Percentiles rank a stretch among this genome's conserved stretches.
Evolutionary conservation across 1,140 invertebrate genomes (phyloP).

Genomic region (Drosophila nasuta): DNA sequence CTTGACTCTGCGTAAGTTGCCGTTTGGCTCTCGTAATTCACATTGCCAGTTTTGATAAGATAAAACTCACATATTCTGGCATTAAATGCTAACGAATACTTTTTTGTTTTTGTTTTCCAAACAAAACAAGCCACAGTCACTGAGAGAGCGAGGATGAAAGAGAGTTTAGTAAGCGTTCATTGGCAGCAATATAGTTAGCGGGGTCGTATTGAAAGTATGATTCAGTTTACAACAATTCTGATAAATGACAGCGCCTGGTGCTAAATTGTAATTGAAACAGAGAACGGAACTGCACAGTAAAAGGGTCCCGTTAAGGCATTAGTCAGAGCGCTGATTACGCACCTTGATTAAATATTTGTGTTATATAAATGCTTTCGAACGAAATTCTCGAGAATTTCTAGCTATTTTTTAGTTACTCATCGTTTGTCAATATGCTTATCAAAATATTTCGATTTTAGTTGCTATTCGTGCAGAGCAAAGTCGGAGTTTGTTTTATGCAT

Average conservation of each 20-base stretch:
- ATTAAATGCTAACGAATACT: constrained; percentile 69
- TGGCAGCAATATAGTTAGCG: constrained; percentile 8
- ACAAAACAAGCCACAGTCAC: constrained; percentile 54
- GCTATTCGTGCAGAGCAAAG: background rate
- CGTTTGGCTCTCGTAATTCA: constrained; percentile 13
- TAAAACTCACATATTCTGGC: constrained; percentile 41
- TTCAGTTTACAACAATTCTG: constrained; percentile 65
- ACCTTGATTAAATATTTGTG: constrained; percentile 10
- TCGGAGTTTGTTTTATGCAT: no score
- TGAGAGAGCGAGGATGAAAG: background rate
- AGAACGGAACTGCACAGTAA: background rate
- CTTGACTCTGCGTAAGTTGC: constrained; percentile 8
- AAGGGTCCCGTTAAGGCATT: constrained; percentile 1
- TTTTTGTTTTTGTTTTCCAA: constrained; percentile 58
- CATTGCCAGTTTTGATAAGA: constrained; percentile 54
- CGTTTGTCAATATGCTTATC: no score
- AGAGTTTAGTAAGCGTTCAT: background rate
- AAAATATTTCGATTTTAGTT: background rate
- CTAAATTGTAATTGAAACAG: constrained; percentile 29
- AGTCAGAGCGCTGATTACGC: constrained; percentile 28
- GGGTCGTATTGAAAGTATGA: constrained; percentile 48
- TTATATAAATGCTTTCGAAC: background rate
- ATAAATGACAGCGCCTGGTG: constrained; percentile 8
- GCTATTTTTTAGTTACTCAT: background rate
- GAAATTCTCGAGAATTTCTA: background rate